Conservation (phyloP, 2,888 invertebrate species). For the Ectemnius continuus region DNA sequence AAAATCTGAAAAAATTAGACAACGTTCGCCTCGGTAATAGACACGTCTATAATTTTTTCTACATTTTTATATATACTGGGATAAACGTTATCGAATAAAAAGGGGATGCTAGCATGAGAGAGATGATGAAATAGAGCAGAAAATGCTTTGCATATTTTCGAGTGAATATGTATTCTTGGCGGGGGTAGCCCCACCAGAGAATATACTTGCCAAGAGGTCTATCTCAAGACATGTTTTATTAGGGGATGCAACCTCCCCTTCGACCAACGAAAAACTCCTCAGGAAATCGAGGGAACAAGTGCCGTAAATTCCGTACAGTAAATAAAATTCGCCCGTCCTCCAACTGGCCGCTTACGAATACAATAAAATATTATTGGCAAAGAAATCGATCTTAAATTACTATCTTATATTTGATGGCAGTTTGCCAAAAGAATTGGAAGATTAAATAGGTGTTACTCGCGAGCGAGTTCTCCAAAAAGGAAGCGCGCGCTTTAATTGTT, state of each 20-base stretch:
- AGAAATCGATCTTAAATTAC: too few species aligned
- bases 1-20: too few species aligned
- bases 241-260: neutral
- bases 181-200: slow-evolving; percentile 4
- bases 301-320: neutral
- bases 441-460: slow-evolving; percentile 13
- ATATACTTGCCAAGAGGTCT: neutral
- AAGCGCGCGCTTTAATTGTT: slow-evolving; percentile 44
- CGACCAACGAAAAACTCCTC: neutral
- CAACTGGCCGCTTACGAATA: too few species aligned
- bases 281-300: slow-evolving; percentile 11
- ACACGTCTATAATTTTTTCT: too few species aligned
- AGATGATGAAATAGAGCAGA: neutral
- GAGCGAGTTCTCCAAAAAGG: slow-evolving; percentile 12
- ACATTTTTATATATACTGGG: too few species aligned
- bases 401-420: too few species aligned
- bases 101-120: too few species aligned
- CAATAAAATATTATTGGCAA: too few species aligned
- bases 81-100: too few species aligned
- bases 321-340: too few species aligned
- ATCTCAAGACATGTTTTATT: slow-evolving; percentile 1
- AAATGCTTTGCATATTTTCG: neutral
- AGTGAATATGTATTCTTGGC: neutral
- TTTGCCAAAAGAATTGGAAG: neutral
- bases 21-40: too few species aligned